Base-by-base conservation (phyloP, 2,113 vertebrate genomes). In the Corythornis cristatus region DNA sequence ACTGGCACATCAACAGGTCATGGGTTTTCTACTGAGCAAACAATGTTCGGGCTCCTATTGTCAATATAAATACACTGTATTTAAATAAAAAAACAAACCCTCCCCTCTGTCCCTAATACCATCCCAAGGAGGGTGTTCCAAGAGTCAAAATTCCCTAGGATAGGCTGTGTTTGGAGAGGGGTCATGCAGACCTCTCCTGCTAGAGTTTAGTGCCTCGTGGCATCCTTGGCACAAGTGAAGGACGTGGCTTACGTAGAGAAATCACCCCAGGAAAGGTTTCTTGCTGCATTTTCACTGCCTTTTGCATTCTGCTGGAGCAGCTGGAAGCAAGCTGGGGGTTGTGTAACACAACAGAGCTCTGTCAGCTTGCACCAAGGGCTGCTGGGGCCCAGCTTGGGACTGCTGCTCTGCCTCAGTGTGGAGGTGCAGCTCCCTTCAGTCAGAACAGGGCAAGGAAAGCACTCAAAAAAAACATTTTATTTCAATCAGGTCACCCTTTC, bases 1-100 rank as follows among this genome's bases (percentile, higher is more conserved):
- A 65, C 53, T 83, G 79, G 35, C 72, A 81, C 17, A 50, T 93
- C 81, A 93, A 68, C 43, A 86, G 57, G 58, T 92, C 83, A 26
- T 40, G 74, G 68, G 17, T 23, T 37, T 95, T 70, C 65, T 89
- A 33, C 86, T 88, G 83, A 78, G 58, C 42, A 93, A 94, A 73
- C 72, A 65, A 13, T 86, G 68, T 83, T 92, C 60, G 74, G 85
- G 19, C 45, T 83, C 65, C 61, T 19, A 33, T 48, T 91, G 87
- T 91, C 93, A 91, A 83, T 67, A 86, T 77, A 92, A 96, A 95
- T 42, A 94, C 5, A 21, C 45, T 86, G 28, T 70, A 93, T 95
- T 93, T 91, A 88, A 89, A 88, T 70, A 33, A 19, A 60, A 74
- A 79, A 76, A 0, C 29, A 82, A 73, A 29, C 6, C 14, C 18